A percentile compares a stretch with the other conserved stretches of the same genome.
Evolutionary conservation across 2,888 invertebrate genomes (phyloP).

Genomic region (Drosophila neotestacea): DNA sequence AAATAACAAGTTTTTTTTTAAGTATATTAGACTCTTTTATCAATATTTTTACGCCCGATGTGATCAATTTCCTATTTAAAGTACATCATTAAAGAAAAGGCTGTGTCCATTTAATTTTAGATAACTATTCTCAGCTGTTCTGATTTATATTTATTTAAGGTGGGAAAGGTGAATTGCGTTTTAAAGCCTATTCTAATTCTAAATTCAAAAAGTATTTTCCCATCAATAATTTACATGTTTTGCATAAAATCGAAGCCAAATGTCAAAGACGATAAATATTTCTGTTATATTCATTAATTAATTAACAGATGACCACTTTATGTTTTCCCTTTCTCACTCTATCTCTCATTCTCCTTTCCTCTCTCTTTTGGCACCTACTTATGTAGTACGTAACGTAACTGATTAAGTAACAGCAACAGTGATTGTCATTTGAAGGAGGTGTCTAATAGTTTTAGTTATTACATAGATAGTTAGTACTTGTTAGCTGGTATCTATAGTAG

Average conservation of each 20-base stretch:
- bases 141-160: too few relatives aligned
- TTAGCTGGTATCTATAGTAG: constrained; percentile 45
- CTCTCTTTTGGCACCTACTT: constrained; percentile 3
- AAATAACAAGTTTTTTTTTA: too few relatives aligned
- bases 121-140: too few relatives aligned
- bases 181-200: neutral
- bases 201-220: neutral
- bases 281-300: constrained; percentile 4
- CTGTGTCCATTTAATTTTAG: too few relatives aligned
- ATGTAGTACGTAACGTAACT: neutral
- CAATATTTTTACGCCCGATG: too few relatives aligned
- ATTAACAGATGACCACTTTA: neutral
- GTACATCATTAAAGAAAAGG: too few relatives aligned
- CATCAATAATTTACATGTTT: neutral
- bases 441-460: constrained; percentile 9
- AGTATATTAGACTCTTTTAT: too few relatives aligned
- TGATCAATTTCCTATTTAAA: too few relatives aligned
- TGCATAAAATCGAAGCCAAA: neutral
- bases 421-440: constrained; percentile 25
- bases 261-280: neutral
- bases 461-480: constrained; percentile 24
- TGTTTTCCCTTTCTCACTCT: neutral
- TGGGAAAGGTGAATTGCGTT: neutral
- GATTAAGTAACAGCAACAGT: constrained; percentile 3
- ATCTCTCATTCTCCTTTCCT: neutral